A percentile compares a stretch with the other conserved stretches of the same genome.
Conservation (phyloP, 2,888 invertebrate genomes). For the Agapetus fuscipes region DNA sequence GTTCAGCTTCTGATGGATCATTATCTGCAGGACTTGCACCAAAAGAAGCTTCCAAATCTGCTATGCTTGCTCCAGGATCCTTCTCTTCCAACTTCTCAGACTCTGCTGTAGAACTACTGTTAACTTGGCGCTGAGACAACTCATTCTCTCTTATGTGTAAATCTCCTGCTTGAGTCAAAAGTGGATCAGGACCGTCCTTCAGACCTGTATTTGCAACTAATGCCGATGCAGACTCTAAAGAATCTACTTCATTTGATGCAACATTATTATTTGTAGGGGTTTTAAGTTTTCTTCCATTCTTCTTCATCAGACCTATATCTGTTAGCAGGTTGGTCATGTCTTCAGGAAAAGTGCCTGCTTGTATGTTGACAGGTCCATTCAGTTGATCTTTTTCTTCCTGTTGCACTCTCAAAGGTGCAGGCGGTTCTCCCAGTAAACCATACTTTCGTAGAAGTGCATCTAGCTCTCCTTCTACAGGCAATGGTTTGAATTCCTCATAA, state of each 20-base stretch:
- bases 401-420: neutral
- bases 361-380: slow-evolving; percentile 21
- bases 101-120: neutral
- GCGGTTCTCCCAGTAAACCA: slow-evolving; percentile 26
- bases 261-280: too few relatives aligned
- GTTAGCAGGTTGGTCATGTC: slow-evolving; percentile 27
- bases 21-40: slow-evolving; percentile 53
- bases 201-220: slow-evolving; percentile 34
- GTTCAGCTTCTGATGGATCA: slow-evolving; percentile 47
- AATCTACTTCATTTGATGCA: slow-evolving; percentile 41
- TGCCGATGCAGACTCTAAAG: slow-evolving; percentile 37
- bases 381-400: slow-evolving; percentile 1
- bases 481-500: slow-evolving; percentile 32
- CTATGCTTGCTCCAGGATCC: slow-evolving; percentile 38
- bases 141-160: slow-evolving; percentile 40
- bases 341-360: slow-evolving; percentile 31
- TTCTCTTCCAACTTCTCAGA: slow-evolving; percentile 1
- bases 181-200: slow-evolving; percentile 33
- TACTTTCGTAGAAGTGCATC: slow-evolving; percentile 25
- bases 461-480: slow-evolving; percentile 25
- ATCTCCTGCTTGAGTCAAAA: slow-evolving; percentile 31
- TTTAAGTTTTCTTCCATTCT: slow-evolving; percentile 13
- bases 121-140: slow-evolving; percentile 1
- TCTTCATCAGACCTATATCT: slow-evolving; percentile 29
- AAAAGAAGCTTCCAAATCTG: slow-evolving; percentile 68